A percentile compares a stretch with the other conserved stretches of the same genome.
phyloP scores from a whole-genome alignment of 2,113 vertebrate species.

The Siniperca chuatsi region DNA sequence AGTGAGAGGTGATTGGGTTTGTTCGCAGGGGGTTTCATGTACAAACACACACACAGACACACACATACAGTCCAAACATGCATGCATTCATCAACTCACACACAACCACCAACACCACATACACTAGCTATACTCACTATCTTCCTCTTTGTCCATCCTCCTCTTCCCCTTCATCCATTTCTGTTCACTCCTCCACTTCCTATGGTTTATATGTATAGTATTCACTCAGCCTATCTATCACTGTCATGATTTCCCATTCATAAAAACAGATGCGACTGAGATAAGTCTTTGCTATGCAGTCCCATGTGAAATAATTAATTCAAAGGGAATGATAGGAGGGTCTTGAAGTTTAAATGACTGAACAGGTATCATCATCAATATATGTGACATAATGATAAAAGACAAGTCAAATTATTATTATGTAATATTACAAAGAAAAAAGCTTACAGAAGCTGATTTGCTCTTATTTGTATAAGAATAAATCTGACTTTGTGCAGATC shows the following conservation, averaged over 20 bases:
- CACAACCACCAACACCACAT: conserved; percentile 12
- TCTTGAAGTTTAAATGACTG: background rate
- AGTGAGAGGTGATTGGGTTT: conserved; percentile 69
- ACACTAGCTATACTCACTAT: conserved; percentile 16
- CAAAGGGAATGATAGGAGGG: background rate
- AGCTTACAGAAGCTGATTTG: too few species aligned
- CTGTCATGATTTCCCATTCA: conserved; percentile 76
- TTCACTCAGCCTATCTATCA: conserved; percentile 52
- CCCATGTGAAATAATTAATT: conserved; percentile 15
- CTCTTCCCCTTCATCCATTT: background rate
- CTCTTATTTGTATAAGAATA: background rate
- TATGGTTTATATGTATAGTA: conserved; percentile 43
- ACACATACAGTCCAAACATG: conserved; percentile 36
- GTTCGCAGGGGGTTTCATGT: conserved; percentile 47
- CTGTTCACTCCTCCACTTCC: conserved; percentile 16
- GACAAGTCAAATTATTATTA: background rate
- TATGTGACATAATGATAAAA: background rate
- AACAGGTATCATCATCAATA: background rate
- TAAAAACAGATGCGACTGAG: conserved; percentile 64
- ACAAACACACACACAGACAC: conserved; percentile 34
- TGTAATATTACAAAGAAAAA: conserved; percentile 5
- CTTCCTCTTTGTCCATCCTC: conserved; percentile 3
- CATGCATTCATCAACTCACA: conserved; percentile 22
- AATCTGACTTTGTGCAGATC: conserved; percentile 31
- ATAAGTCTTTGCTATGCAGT: conserved; percentile 1